Evolutionary conservation across 2,888 invertebrate species (phyloP).

Genomic region (Volucella inanis): DNA sequence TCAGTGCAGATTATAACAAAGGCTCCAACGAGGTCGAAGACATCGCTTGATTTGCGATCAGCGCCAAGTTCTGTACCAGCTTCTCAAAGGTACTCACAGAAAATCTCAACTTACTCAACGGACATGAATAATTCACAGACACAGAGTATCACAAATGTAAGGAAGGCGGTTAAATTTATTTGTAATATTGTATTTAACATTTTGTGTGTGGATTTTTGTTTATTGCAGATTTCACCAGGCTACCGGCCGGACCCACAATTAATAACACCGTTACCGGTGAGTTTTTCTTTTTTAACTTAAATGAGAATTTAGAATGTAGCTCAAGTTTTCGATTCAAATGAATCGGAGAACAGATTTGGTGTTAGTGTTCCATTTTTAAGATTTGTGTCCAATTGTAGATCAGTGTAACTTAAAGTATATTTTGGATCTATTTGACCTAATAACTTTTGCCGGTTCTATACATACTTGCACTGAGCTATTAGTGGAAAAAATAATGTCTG

Average conservation of each 20-base stretch:
- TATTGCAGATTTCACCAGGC: conserved; percentile 78
- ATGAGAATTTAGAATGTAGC: too few relatives aligned
- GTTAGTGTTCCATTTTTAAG: too few relatives aligned
- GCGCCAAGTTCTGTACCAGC: conserved; percentile 62
- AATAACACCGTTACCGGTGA: conserved; percentile 68
- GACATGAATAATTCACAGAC: conserved; percentile 74
- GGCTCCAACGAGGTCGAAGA: conserved; percentile 81
- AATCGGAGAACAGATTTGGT: too few relatives aligned
- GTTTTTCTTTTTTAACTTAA: neutral
- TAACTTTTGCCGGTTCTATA: too few relatives aligned
- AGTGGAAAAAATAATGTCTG: too few relatives aligned
- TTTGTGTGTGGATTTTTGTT: neutral
- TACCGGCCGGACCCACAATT: conserved; percentile 79
- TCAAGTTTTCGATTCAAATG: too few relatives aligned
- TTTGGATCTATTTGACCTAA: too few relatives aligned
- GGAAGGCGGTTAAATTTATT: conserved; percentile 22
- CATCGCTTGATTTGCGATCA: conserved; percentile 81
- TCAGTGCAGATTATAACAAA: conserved; percentile 82
- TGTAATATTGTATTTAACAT: conserved; percentile 8
- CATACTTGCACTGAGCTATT: too few relatives aligned
- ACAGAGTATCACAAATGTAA: conserved; percentile 75
- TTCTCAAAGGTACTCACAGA: conserved; percentile 73
- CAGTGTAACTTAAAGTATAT: too few relatives aligned
- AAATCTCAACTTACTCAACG: conserved; percentile 77
- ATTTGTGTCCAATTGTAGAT: too few relatives aligned